Conservation (phyloP, 2,888 invertebrate species). For the Argyra leucocephala region DNA sequence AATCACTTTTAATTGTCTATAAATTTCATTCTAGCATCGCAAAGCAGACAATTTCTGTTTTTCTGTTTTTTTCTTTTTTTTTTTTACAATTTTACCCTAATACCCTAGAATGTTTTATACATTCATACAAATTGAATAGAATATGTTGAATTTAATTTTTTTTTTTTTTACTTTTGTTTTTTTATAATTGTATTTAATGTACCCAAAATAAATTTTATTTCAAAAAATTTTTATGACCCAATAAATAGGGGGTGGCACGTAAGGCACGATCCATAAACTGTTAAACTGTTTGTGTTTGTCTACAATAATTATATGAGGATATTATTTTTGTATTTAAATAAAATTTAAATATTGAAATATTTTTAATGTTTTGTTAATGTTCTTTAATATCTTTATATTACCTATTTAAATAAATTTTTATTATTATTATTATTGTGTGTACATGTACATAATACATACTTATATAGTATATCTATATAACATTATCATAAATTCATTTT, state of each 20-base stretch:
- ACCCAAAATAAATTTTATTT: neutral
- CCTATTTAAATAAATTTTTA: constrained; percentile 1
- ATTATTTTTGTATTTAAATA: neutral
- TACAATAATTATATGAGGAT: too few species aligned
- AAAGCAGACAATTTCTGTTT: neutral
- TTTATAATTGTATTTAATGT: neutral
- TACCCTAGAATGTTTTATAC: too few species aligned
- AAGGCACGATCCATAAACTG: neutral
- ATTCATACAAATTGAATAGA: too few species aligned
- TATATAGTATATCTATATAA: too few species aligned
- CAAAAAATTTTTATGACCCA: neutral
- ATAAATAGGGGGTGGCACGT: neutral
- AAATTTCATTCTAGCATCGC: neutral
- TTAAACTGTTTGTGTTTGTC: neutral
- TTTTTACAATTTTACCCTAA: neutral
- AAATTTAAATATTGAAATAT: neutral
- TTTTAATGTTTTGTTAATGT: constrained; percentile 4
- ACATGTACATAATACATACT: too few species aligned
- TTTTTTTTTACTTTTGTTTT: neutral
- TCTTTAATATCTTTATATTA: constrained; percentile 6
- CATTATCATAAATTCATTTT: neutral
- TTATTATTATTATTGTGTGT: too few species aligned
- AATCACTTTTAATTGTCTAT: neutral
- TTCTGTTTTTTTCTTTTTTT: neutral
- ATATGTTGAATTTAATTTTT: neutral